These are phyloP conservation scores for Stictonetta naevosa DNA, from an alignment of 2,113 vertebrate genomes.

Conservation along the genomic window DNA sequence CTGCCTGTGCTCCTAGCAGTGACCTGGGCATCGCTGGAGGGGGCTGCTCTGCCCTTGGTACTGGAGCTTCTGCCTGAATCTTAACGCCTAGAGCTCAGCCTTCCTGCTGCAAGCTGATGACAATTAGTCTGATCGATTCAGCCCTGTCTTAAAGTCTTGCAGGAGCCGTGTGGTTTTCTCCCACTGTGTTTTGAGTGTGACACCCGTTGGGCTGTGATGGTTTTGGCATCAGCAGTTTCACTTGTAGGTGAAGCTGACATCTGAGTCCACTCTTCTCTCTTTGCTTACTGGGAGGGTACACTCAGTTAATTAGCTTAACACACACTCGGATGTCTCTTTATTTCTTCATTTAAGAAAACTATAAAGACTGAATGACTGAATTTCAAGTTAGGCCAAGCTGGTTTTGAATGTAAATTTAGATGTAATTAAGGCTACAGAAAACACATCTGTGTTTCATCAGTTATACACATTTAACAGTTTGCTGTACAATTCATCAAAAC, in stretches of 20 bases:
- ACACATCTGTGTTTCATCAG: not conserved
- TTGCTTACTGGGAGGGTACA: not conserved
- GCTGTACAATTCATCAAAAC: not conserved
- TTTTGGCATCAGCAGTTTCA: not conserved
- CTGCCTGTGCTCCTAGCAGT: rapidly evolving
- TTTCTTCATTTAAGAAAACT: not conserved
- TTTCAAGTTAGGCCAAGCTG: not conserved
- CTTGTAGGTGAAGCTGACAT: not conserved
- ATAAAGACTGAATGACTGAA: not conserved
- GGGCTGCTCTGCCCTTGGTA: rapidly evolving
- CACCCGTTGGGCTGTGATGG: not conserved
- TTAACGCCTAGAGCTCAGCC: not conserved
- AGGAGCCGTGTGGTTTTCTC: not conserved
- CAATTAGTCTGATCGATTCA: not conserved
- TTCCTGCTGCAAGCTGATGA: not conserved
- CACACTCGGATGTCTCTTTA: not conserved
- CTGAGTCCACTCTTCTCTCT: not conserved
- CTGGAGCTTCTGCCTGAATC: rapidly evolving
- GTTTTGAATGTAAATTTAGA: not conserved
- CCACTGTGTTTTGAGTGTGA: rapidly evolving
- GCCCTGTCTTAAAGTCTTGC: not conserved
- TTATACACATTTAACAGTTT: not conserved
- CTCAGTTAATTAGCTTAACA: too few relatives aligned
- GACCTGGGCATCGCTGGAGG: rapidly evolving
- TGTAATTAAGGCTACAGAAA: not conserved